Evolutionary conservation across 2,797 vertebrate species (phyloP), one percentile per base, ranked within the genome.

Genomic region (Sparus aurata): DNA sequence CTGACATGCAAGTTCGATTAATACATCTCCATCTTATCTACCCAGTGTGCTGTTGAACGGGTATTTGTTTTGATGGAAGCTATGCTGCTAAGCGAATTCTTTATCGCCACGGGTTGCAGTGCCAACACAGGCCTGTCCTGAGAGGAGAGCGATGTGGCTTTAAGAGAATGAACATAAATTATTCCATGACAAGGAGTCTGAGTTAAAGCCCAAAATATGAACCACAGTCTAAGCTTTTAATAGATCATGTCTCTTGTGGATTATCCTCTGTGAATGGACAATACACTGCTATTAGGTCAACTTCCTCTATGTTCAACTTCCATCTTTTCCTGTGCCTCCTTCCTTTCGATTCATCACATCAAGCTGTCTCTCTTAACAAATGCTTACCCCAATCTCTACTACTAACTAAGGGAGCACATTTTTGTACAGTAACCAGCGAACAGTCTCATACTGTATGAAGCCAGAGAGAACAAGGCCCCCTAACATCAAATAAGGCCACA

Each of bases 241-340:
- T 67, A 86, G 66, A 61, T 61, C 11, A 5, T 52, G 41, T 43
- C 73, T 75, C 50, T 43, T 5, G 12, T 66, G 76, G 70, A 84
- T 81, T 69, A 60, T 80, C 50, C 54, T 61, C 20, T 67, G 61
- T 80, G 63, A 83, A 78, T 69, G 77, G 65, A 83, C 85, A 88
- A 84, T 80, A 64, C 63, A 57, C 17, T 67, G 23, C 69, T 65
- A 75, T 80, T 68, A 76, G 70, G 53, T 84, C 80, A 85, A 52
- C 80, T 85, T 92, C 88, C 90, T 77, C 45, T 81, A 34, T 85
- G 57, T 64, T 52, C 43, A 73, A 53, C 75, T 82, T 84, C 78
- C 82, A 63, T 85, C 30, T 78, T 73, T 84, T 88, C 82, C 86
- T 81, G 72, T 79, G 46, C 50, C 59, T 55, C 66, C 52, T 80